Percentiles rank a stretch among this genome's conserved stretches.
These are phyloP conservation scores for Lacerta bilineata DNA, from an alignment of 2,797 vertebrate species.

Conservation along the genomic window DNA sequence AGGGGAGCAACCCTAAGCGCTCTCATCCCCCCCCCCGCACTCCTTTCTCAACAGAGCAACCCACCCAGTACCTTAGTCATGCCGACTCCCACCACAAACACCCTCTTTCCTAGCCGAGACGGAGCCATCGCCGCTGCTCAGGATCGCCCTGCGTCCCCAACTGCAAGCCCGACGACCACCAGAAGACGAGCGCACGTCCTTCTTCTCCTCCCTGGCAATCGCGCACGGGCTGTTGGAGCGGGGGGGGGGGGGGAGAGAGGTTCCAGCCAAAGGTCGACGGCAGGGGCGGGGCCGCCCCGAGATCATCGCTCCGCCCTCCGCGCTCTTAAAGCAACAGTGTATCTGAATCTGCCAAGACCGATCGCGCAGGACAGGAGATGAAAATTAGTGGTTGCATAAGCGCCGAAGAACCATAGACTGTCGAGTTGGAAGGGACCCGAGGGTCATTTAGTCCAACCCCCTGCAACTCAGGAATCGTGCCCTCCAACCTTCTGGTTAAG, in stretches of 20 bases:
- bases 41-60: background rate
- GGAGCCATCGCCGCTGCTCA: conserved; percentile 61
- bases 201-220: no score
- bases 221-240: rapidly evolving
- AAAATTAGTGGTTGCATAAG: no score
- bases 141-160: rapidly evolving
- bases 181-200: background rate
- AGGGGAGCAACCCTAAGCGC: background rate
- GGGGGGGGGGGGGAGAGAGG: no score
- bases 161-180: background rate
- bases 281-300: background rate
- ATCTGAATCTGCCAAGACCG: no score
- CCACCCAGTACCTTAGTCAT: conserved; percentile 91
- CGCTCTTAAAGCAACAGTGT: conserved; percentile 17
- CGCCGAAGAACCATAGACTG: no score
- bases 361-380: no score
- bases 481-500: background rate
- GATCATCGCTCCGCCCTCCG: background rate
- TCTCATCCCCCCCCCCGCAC: background rate
- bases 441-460: no score
- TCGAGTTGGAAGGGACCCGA: no score
- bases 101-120: conserved; percentile 71
- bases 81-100: conserved; percentile 94
- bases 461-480: background rate
- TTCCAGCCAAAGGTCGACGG: background rate